Conservation (phyloP, 1,140 invertebrate genomes). For the Drosophila subobscura region DNA sequence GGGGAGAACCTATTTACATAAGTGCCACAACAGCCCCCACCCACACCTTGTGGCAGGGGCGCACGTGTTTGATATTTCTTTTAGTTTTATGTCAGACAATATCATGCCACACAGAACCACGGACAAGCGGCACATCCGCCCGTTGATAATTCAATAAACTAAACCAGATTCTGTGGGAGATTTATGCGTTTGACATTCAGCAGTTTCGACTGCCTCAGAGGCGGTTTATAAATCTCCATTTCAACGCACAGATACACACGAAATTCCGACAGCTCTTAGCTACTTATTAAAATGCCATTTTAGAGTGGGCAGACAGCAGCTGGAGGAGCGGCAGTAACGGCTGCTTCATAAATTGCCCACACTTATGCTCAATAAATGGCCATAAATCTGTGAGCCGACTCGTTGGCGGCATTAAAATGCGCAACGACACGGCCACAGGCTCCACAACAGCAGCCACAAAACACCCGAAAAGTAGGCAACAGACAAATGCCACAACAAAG, state of each 20-base stretch:
- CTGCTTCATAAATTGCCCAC: slow-evolving; percentile 69
- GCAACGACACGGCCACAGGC: slow-evolving; percentile 34
- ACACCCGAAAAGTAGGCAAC: slow-evolving; percentile 40
- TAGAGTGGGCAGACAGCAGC: slow-evolving; percentile 14
- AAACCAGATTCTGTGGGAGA: slow-evolving; percentile 73
- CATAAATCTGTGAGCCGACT: slow-evolving; percentile 55
- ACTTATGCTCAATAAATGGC: slow-evolving; percentile 77
- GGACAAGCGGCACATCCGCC: slow-evolving; percentile 8
- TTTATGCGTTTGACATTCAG: slow-evolving; percentile 64
- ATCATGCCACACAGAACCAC: slow-evolving; percentile 34
- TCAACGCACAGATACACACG: slow-evolving; percentile 40
- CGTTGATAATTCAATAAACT: slow-evolving; percentile 79
- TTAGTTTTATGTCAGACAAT: slow-evolving; percentile 72
- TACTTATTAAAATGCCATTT: slow-evolving; percentile 74
- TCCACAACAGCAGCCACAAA: too few species aligned
- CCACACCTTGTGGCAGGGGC: slow-evolving; percentile 13
- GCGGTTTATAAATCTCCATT: slow-evolving; percentile 75
- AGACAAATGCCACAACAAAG: slow-evolving; percentile 15
- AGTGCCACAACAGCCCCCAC: slow-evolving; percentile 29
- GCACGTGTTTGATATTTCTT: slow-evolving; percentile 77
- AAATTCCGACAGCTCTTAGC: slow-evolving; percentile 29
- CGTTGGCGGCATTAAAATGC: slow-evolving; percentile 64
- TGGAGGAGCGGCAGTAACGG: slow-evolving; percentile 36
- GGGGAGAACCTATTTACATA: slow-evolving; percentile 61
- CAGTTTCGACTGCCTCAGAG: slow-evolving; percentile 34